Evolutionary conservation across 1,140 invertebrate genomes (phyloP).

Genomic region (Phymastichus coffea): DNA sequence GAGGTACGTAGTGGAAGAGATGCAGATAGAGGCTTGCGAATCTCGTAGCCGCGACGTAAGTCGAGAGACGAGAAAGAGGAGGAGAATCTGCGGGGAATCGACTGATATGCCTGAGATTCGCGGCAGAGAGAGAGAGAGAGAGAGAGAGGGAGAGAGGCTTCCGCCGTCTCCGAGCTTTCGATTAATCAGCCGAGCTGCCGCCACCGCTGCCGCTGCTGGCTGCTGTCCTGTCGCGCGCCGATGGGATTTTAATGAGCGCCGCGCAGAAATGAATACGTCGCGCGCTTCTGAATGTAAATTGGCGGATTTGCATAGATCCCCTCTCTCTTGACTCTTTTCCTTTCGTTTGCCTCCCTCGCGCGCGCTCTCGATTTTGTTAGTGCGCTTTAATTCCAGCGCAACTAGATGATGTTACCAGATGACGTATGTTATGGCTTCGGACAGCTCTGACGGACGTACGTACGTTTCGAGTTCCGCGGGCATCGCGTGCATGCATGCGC

Average conservation of each 20-base stretch:
- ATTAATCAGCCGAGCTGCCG: conserved; percentile 19
- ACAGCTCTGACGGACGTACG: too few relatives aligned
- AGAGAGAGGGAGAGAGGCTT: conserved; percentile 8
- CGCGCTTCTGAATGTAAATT: conserved; percentile 36
- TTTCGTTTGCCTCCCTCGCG: too few relatives aligned
- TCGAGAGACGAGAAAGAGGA: too few relatives aligned
- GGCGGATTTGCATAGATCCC: conserved; percentile 32
- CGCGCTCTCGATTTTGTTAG: too few relatives aligned
- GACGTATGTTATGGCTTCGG: too few relatives aligned
- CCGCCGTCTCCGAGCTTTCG: conserved; percentile 22
- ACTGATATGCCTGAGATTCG: conserved; percentile 20
- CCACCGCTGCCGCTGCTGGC: conserved; percentile 24
- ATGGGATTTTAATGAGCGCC: conserved; percentile 25
- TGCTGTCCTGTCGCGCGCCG: conserved; percentile 24
- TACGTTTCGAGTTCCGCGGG: too few relatives aligned
- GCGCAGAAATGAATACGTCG: conserved; percentile 23
- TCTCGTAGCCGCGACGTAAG: background rate
- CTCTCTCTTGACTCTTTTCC: background rate
- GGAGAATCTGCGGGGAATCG: background rate
- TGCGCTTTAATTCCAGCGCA: too few relatives aligned
- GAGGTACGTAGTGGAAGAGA: background rate
- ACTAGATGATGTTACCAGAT: background rate
- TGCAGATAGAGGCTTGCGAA: background rate
- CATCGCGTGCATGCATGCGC: too few relatives aligned
- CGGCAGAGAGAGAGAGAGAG: conserved; percentile 13